phyloP scores from a whole-genome alignment of 92 coral and sea anemone species.

The Actinernus sp. region DNA sequence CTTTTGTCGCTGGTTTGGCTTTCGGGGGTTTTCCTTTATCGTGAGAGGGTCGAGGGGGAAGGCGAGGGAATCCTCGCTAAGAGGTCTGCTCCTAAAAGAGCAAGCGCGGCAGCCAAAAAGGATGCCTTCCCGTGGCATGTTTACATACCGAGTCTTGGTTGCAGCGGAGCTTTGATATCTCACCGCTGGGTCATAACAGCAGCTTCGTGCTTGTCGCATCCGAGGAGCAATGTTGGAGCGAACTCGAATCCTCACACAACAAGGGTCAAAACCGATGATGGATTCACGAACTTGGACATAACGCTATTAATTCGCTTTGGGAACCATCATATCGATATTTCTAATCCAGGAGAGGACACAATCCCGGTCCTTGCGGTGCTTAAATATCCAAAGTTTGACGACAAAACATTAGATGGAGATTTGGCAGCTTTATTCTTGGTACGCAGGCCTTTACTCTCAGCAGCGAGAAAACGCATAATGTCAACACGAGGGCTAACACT shows the following conservation, averaged over 20 bases:
- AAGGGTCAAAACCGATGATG: conserved; percentile 26
- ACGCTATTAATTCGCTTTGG: conserved; percentile 63
- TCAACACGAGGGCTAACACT: conserved; percentile 5
- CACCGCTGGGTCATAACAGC: conserved; percentile 85
- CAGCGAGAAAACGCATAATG: conserved; percentile 5
- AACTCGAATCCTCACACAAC: conserved; percentile 1
- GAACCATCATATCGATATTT: conserved; percentile 53
- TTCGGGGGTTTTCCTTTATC: too few species aligned
- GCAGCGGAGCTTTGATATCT: conserved; percentile 82
- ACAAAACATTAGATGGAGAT: conserved; percentile 42
- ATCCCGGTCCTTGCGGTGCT: conserved; percentile 66
- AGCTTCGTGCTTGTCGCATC: conserved; percentile 65
- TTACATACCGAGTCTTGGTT: conserved; percentile 70
- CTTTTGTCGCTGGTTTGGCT: too few species aligned
- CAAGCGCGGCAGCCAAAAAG: conserved; percentile 11
- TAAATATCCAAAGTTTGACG: conserved; percentile 53
- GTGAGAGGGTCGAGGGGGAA: too few species aligned
- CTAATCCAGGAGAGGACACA: conserved; percentile 57
- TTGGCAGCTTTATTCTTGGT: conserved; percentile 68
- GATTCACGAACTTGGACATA: conserved; percentile 31
- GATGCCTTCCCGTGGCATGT: conserved; percentile 78
- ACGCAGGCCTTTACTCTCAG: conserved; percentile 56
- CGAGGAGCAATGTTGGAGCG: conserved; percentile 25
- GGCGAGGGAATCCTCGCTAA: too few species aligned
- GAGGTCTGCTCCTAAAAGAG: conserved; percentile 19